Evolutionary conservation across 2,797 vertebrate genomes (phyloP).

Genomic region (Zalophus californianus): DNA sequence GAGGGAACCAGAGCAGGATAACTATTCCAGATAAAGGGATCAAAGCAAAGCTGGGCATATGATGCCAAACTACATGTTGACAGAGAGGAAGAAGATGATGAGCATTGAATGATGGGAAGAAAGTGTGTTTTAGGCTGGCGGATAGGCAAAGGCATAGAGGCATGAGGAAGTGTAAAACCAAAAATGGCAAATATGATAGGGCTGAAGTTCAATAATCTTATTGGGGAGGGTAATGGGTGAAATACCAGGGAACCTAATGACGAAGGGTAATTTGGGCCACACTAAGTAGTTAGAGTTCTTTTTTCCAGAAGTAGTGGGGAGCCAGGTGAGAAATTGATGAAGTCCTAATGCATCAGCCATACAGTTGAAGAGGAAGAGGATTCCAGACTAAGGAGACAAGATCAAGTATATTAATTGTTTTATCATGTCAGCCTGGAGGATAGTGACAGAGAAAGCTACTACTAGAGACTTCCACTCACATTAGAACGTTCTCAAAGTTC

Average conservation of each 20-base stretch:
- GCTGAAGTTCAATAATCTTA: background rate
- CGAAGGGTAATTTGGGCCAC: conserved; percentile 20
- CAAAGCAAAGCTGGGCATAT: background rate
- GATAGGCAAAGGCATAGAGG: background rate
- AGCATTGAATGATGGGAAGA: background rate
- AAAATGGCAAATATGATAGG: background rate
- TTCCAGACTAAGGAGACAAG: background rate
- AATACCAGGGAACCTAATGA: background rate
- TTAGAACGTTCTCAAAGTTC: background rate
- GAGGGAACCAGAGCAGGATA: background rate
- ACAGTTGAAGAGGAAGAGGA: background rate
- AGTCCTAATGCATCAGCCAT: background rate
- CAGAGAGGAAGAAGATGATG: background rate
- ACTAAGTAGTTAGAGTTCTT: conserved; percentile 33
- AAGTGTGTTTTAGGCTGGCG: background rate
- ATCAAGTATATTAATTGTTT: background rate
- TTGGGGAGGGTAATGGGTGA: background rate
- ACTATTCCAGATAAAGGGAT: background rate
- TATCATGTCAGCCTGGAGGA: background rate
- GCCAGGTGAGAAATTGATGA: background rate
- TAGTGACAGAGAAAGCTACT: background rate
- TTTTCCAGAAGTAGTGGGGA: background rate
- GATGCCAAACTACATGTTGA: background rate
- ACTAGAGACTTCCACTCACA: conserved; percentile 40
- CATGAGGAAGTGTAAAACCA: background rate